Conservation (phyloP, 1,140 invertebrate species). For the Sitophilus oryzae region DNA sequence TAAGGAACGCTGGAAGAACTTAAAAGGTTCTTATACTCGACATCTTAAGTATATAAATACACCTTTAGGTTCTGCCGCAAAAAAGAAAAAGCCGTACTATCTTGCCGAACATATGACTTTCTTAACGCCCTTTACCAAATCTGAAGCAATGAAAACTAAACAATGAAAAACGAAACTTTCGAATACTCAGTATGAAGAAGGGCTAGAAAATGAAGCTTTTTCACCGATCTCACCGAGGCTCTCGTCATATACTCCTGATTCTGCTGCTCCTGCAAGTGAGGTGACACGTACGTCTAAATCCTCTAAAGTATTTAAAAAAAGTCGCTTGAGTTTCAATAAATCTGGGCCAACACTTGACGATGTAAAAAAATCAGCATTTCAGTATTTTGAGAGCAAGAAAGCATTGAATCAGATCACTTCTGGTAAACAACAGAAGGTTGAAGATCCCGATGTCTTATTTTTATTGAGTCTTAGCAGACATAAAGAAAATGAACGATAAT, state of each 20-base stretch:
- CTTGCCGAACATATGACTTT: constrained; percentile 7
- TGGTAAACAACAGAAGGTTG: too few relatives aligned
- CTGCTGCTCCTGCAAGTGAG: neutral
- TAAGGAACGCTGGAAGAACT: constrained; percentile 4
- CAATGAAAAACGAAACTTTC: neutral
- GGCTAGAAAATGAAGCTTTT: neutral
- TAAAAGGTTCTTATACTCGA: too few relatives aligned
- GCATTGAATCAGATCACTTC: too few relatives aligned
- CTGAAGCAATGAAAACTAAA: constrained; percentile 1
- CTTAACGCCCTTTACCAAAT: too few relatives aligned
- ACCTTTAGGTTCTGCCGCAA: constrained; percentile 8
- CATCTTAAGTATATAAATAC: constrained; percentile 2
- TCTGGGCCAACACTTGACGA: constrained; percentile 1
- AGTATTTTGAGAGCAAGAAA: too few relatives aligned
- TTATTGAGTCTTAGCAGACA: too few relatives aligned
- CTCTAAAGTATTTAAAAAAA: constrained; percentile 6
- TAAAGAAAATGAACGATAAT: neutral
- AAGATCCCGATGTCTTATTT: too few relatives aligned
- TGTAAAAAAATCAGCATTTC: too few relatives aligned
- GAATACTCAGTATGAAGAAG: neutral
- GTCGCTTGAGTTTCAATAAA: too few relatives aligned
- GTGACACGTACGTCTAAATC: neutral
- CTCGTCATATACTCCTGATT: neutral
- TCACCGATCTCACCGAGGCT: too few relatives aligned
- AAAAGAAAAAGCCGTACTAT: constrained; percentile 9